Conservation (phyloP, 1,140 invertebrate genomes). For the Drosophila nasuta region DNA sequence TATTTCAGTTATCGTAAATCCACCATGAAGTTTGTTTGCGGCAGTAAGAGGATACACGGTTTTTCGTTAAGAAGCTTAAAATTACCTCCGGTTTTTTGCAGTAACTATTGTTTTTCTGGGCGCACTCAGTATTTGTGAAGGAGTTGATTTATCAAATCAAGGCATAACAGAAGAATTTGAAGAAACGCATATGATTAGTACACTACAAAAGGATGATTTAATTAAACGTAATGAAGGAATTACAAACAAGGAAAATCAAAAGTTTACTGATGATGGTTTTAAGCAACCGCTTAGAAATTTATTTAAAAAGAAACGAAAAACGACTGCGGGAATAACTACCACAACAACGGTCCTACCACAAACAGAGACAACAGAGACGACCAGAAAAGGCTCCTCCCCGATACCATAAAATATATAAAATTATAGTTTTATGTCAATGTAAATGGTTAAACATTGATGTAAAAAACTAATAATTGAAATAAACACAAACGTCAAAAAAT, state of each 20-base stretch:
- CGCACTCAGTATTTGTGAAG: not conserved
- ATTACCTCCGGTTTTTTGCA: not conserved
- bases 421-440: no score
- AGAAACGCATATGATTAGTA: not conserved
- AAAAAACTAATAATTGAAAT: no score
- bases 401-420: no score
- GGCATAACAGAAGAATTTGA: not conserved
- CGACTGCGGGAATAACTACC: not conserved
- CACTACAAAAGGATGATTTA: not conserved
- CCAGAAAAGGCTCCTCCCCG: no score
- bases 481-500: no score
- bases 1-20: not conserved
- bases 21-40: not conserved
- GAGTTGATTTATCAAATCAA: not conserved
- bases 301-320: conserved; percentile 6
- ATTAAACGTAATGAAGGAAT: not conserved
- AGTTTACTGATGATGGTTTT: no score
- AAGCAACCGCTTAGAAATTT: not conserved
- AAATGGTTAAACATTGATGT: no score
- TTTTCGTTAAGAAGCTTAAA: not conserved
- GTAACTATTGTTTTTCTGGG: not conserved
- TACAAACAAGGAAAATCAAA: not conserved
- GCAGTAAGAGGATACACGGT: not conserved
- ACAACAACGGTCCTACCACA: no score
- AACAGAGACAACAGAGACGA: no score